phyloP scores from a whole-genome alignment of 2,888 invertebrate genomes.

The Anodontia alba region DNA sequence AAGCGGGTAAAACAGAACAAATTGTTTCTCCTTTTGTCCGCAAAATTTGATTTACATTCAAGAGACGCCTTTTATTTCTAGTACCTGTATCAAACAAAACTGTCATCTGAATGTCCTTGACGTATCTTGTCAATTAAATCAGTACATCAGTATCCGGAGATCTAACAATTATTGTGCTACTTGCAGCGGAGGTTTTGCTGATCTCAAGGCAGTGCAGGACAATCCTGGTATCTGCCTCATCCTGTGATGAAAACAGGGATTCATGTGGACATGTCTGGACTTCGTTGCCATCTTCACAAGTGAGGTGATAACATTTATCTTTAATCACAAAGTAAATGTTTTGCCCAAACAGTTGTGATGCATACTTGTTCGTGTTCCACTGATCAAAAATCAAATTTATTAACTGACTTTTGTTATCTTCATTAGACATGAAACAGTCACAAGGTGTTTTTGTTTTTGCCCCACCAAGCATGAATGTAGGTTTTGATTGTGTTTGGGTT shows the following conservation, averaged over 20 bases:
- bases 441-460: slow-evolving; percentile 3
- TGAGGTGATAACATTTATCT: too few species aligned
- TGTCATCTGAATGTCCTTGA: too few species aligned
- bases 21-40: not conserved
- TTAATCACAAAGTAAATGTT: not conserved
- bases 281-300: not conserved
- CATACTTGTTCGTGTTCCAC: not conserved
- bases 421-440: slow-evolving; percentile 11
- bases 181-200: too few species aligned
- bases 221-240: too few species aligned
- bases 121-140: too few species aligned
- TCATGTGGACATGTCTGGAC: not conserved
- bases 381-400: not conserved
- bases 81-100: too few species aligned
- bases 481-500: too few species aligned
- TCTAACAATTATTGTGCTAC: not conserved
- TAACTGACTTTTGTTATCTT: slow-evolving; percentile 11
- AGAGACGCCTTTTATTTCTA: too few species aligned
- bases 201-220: too few species aligned
- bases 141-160: not conserved
- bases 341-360: not conserved
- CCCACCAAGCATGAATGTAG: not conserved
- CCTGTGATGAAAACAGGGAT: too few species aligned
- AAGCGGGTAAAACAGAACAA: too few species aligned
- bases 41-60: not conserved